Base-by-base conservation (phyloP, 2,797 vertebrate genomes). In the Tenualosa ilisha region DNA sequence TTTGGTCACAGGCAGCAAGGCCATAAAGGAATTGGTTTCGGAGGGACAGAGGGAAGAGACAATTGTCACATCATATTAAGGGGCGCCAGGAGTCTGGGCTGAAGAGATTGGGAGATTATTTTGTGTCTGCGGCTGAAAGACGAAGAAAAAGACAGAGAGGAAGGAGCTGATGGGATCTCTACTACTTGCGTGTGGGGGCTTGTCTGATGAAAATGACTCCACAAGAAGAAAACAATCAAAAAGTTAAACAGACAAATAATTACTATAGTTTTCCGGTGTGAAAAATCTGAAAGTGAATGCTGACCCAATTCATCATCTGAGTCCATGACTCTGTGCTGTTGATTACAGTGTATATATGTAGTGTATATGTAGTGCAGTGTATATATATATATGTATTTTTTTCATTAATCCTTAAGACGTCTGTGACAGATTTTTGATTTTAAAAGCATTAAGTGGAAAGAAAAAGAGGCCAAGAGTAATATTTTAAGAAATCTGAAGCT, bases 81-180 rank as follows among this genome's bases (percentile, higher is more conserved):
- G 59, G 59, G 40, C 46, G 72, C 15, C 37, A 43, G 40, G 5
- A 46, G 37, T 46, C 72, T 46, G 17, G 72, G 72, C 37, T 22
- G 72, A 22, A 40, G 86, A 49, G 68, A 0, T 15, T 75, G 85
- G 86, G 53, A 54, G 85, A 83, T 40, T 20, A 46, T 79, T 79
- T 79, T 79, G 15, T 79, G 72, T 46, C 37, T 15, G 6, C 15
- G 37, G 17, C 2, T 43, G 4, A 79, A 37, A 46, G 26, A 79
- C 46, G 37, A 22, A 6, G 11, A 79, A 79, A 79, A 46, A 79
- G 8, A 51, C 50, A 2, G 8, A 72, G 54, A 11, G n/a, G 9
- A 13, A 63, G n/a, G 59, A 63, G 59, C 43, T 75, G 63, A 68
- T 68, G 63, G 63, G 31, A 68, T 37, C 63, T 68, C 9, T 3